These are phyloP conservation scores for Macrosteles quadrilineatus DNA, from an alignment of 1,140 invertebrate genomes.

Conservation along the genomic window DNA sequence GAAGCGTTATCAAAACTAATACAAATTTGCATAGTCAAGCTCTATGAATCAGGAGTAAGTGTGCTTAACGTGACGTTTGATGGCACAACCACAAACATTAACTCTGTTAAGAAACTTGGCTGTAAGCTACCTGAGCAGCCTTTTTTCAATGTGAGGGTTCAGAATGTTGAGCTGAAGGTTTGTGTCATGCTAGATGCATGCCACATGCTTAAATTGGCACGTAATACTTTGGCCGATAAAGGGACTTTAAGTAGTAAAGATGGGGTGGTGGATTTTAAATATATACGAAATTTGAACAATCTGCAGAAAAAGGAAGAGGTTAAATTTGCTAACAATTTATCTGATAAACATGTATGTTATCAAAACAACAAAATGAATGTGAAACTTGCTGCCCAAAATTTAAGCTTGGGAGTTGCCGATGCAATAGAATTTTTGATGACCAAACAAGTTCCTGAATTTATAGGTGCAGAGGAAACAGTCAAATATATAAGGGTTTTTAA, in stretches of 20 bases:
- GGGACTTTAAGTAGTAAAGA: conserved; percentile 33
- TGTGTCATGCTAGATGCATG: conserved; percentile 34
- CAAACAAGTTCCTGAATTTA: too few species aligned
- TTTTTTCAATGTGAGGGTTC: conserved; percentile 24
- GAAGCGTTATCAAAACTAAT: background rate
- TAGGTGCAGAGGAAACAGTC: too few species aligned
- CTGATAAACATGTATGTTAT: conserved; percentile 42
- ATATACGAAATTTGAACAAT: conserved; percentile 38
- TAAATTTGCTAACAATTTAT: conserved; percentile 43
- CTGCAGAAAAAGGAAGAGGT: conserved; percentile 44
- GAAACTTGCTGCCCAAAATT: conserved; percentile 44
- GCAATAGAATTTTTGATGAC: too few species aligned
- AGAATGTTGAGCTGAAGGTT: conserved; percentile 21
- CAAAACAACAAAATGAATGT: conserved; percentile 47
- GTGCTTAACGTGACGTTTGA: conserved; percentile 29
- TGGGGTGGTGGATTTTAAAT: conserved; percentile 41
- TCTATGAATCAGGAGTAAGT: conserved; percentile 24
- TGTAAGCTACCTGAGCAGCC: conserved; percentile 26
- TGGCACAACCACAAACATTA: conserved; percentile 26
- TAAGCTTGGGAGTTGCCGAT: conserved; percentile 48
- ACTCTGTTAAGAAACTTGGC: conserved; percentile 16
- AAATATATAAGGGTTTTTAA: too few species aligned
- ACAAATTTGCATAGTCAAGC: conserved; percentile 34
- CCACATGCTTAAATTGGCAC: conserved; percentile 42
- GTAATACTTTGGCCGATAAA: conserved; percentile 27